Base-by-base conservation (phyloP, 2,797 vertebrate genomes). In the Pelobates cultripes region DNA sequence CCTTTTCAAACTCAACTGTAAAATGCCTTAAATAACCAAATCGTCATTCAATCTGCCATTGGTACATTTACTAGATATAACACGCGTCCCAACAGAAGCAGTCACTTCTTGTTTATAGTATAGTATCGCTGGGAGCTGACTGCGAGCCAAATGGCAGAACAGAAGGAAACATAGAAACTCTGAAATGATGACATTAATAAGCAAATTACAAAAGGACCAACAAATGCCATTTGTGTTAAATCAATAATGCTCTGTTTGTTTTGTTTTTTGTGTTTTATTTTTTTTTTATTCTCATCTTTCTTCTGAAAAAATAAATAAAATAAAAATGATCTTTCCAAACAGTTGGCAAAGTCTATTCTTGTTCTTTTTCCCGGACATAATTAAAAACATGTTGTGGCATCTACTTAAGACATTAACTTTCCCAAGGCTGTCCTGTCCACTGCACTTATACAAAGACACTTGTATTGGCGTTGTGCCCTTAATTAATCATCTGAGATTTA, bases 401-500 rank as follows among this genome's bases (percentile, higher is more conserved):
- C 93, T 94, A 93, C 92, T 95, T 94, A 94, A 94, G 93, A 94
- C 92, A 92, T 94, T 93, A 94, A 91, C 92, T 94, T 93, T 93
- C 92, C 91, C 90, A 93, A 91, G 91, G 89, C 91, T 94, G 93
- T 93, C 93, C 93, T 93, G 93, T 93, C 92, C 93, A 93, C 88
- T 92, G 91, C 75, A 70, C 90, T 93, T 92, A 91, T 94, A 94
- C 92, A 93, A 94, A 94, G 93, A 92, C 90, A 90, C 90, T 93
- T 89, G 88, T 90, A 92, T 93, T 94, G 94, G 93, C 92, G 88
- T 86, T 79, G 90, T 91, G 92, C 93, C 92, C 89, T 91, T 94
- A 94, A 94, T 95, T 94, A 94, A 94, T 94, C 93, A 93, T 91
- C 82, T 68, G 90, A 92, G 89, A 85, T 85, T 91, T 93, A 92